These are phyloP conservation scores for Aptenodytes patagonicus DNA, from an alignment of 2,113 vertebrate genomes.

Conservation along the genomic window DNA sequence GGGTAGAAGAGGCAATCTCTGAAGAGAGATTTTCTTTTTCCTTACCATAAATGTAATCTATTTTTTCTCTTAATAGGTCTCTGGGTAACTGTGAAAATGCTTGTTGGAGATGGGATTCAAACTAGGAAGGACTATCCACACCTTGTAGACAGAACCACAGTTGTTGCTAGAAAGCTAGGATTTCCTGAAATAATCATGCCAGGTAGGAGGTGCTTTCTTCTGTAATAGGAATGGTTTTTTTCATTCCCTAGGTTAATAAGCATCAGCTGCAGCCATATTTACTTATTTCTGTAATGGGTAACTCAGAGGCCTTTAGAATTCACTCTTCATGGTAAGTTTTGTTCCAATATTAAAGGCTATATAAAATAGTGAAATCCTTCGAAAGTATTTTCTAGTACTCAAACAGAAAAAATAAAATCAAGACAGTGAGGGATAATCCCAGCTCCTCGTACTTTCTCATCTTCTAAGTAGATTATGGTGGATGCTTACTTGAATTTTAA, in stretches of 20 bases:
- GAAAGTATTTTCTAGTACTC: background rate
- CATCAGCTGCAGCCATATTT: background rate
- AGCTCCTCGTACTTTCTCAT: background rate
- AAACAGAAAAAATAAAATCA: background rate
- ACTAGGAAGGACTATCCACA: conserved; percentile 96
- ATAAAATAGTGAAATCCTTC: background rate
- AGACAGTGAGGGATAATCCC: background rate
- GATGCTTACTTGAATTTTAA: background rate
- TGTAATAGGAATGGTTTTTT: background rate
- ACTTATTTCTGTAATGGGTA: background rate
- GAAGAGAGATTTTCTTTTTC: background rate
- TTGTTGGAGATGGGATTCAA: conserved; percentile 91
- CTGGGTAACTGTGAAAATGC: conserved; percentile 97
- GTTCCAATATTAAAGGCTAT: background rate
- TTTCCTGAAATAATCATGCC: conserved; percentile 99
- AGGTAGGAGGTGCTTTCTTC: conserved; percentile 62
- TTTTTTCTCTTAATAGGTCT: conserved; percentile 73
- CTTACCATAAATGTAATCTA: background rate
- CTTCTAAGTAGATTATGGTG: background rate
- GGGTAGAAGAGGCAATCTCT: background rate
- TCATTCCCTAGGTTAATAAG: background rate
- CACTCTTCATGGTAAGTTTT: background rate
- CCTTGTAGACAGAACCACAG: conserved; percentile 94
- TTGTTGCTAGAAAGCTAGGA: conserved; percentile 93
- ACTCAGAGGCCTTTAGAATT: background rate